A percentile compares a stretch with the other conserved stretches of the same genome.
These are phyloP conservation scores for Pipistrellus pipistrellus DNA, from an alignment of 2,797 vertebrate genomes.

Conservation along the genomic window DNA sequence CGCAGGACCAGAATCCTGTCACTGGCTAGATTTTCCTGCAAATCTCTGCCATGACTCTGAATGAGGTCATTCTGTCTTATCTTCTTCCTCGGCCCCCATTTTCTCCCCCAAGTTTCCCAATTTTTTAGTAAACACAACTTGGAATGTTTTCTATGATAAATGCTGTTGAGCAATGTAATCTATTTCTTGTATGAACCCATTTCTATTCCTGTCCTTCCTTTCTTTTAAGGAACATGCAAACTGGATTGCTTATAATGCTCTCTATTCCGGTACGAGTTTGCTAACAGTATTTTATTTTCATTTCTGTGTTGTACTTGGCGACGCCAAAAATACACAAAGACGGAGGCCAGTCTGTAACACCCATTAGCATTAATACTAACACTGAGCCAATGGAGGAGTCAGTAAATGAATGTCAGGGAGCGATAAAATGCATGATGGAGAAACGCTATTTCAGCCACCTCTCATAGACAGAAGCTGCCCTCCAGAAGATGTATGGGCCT, in stretches of 20 bases:
- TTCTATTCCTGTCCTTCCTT: background rate
- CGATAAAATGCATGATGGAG: constrained; percentile 69
- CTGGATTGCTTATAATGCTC: background rate
- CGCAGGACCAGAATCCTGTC: background rate
- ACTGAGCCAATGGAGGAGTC: constrained; percentile 58
- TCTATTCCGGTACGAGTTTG: background rate
- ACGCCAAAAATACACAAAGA: constrained; percentile 6
- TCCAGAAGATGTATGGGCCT: constrained; percentile 76
- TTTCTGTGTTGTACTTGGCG: background rate
- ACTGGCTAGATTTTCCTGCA: background rate
- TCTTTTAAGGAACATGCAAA: background rate
- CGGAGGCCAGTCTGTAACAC: background rate
- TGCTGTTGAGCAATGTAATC: background rate
- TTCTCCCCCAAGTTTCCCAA: background rate
- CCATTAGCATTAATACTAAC: constrained; percentile 48
- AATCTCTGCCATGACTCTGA: background rate
- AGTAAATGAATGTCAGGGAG: constrained; percentile 79
- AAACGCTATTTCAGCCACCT: constrained; percentile 59
- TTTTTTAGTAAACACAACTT: background rate
- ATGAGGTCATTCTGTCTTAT: background rate
- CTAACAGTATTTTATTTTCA: constrained; percentile 8
- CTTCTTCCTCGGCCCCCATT: background rate
- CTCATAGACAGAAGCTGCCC: constrained; percentile 78
- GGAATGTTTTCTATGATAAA: background rate
- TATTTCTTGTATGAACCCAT: background rate